Evolutionary conservation across 2,888 invertebrate genomes (phyloP), one percentile per base, ranked within the genome.

Genomic region (Ennomos fuscantarius): DNA sequence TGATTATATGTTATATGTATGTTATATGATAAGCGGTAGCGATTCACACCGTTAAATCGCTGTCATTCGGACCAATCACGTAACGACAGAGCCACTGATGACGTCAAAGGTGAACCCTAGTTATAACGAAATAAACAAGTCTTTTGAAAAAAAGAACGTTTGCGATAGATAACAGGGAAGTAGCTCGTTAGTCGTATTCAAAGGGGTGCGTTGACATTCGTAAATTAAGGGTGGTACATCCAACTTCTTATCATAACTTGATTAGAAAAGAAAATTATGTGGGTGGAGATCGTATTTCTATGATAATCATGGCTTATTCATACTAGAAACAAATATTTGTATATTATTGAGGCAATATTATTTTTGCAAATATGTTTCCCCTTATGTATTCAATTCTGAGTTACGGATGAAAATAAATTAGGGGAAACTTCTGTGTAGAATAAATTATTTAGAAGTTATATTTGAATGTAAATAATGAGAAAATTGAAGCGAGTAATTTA

Each of bases 181-280:
- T 35, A 8, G 11, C 37, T 51, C 44, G 44, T 51, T 51, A 51
- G 32, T 8, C 2, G 9, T 32, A 51, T 51, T 51, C 36, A 50
- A 35, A 44, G 36, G 33, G 15, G 51, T 44, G 1, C 43, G 37
- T 37, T 43, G 51, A 51, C 51, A 24, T 50, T 36, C 13, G 41
- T 35, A 41, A 44, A 51, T 50, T 36, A 32, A 10, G 35, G 49
- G 31, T 42, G 9, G 42, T 36, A 35, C 43, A 24, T 31, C 34
- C 6, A 34, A 37, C 8, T 35, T n/a, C 34, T 34, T 44, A 44
- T 34, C 44, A 13, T 3, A 1, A 34, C 34, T 12, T 44, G 44
- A 44, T 44, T 44, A 34, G 13, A 10, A 13, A 33, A 34, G 44
- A 34, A 33, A 44, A 32, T 32, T 34, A 34, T 34, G 34, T 44